Conservation (phyloP, 92 coral and sea anemone genomes). For the Metridium senile region DNA sequence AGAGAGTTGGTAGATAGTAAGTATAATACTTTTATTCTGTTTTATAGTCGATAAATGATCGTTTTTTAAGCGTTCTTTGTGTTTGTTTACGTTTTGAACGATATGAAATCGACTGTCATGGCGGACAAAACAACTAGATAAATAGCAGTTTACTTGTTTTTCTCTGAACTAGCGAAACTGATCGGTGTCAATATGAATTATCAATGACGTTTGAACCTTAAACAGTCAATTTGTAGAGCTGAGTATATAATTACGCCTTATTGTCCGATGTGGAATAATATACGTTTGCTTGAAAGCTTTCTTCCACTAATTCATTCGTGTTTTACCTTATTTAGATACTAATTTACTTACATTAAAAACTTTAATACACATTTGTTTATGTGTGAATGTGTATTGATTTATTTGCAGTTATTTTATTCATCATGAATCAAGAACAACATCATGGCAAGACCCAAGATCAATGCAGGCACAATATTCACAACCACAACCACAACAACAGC, state of each 20-base stretch:
- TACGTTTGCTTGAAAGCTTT: too few relatives aligned
- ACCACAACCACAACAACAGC: background rate
- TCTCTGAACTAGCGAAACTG: too few relatives aligned
- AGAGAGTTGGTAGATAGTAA: slow-evolving; percentile 76
- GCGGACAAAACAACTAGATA: background rate
- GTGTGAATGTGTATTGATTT: too few relatives aligned
- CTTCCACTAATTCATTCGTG: too few relatives aligned
- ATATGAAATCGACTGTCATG: background rate
- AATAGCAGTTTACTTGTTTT: too few relatives aligned
- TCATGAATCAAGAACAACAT: slow-evolving; percentile 72
- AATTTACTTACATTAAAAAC: too few relatives aligned
- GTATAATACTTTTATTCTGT: slow-evolving; percentile 23
- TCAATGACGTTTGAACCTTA: too few relatives aligned
- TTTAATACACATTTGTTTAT: too few relatives aligned
- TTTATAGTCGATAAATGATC: background rate
- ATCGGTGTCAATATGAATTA: too few relatives aligned
- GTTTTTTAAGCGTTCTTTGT: background rate
- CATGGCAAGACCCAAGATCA: slow-evolving; percentile 92
- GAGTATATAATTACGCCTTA: too few relatives aligned
- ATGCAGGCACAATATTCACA: slow-evolving; percentile 1
- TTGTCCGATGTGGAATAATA: too few relatives aligned
- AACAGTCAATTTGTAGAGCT: too few relatives aligned
- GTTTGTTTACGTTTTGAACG: background rate
- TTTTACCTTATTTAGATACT: background rate
- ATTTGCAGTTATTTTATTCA: slow-evolving; percentile 78